Evolutionary conservation across 2,888 invertebrate genomes (phyloP).

Genomic region (Nemoura dubitans): DNA sequence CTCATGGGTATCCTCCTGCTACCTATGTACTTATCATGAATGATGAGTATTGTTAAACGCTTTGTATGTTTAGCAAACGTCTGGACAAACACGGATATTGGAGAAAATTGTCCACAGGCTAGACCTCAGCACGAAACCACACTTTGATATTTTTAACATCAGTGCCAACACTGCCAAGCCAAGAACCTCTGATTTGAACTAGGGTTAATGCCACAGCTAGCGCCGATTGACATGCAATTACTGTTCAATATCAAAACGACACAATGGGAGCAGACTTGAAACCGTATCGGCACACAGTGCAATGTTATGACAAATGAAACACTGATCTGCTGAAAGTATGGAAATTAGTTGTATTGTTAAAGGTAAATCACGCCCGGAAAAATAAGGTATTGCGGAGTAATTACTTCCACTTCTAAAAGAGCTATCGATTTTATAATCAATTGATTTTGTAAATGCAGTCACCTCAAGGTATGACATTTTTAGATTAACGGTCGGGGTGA

Average conservation of each 20-base stretch:
- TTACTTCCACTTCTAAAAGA: no score
- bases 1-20: neutral
- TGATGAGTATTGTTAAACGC: conserved; percentile 12
- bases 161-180: neutral
- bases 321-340: no score
- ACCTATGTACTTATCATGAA: neutral
- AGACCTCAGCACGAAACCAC: neutral
- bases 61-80: neutral
- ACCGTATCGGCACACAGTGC: no score
- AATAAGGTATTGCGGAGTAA: no score
- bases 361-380: no score
- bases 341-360: no score
- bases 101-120: neutral
- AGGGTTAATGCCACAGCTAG: neutral
- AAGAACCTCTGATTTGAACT: neutral
- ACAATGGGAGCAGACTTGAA: no score
- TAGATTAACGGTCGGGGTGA: no score
- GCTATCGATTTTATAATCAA: neutral
- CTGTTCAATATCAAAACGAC: no score
- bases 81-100: neutral
- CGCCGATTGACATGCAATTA: neutral
- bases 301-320: no score
- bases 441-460: neutral
- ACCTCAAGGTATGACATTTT: no score
- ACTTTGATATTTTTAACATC: neutral